phyloP scores from a whole-genome alignment of 2,888 invertebrate genomes.

The Ischnus inquisitorius region DNA sequence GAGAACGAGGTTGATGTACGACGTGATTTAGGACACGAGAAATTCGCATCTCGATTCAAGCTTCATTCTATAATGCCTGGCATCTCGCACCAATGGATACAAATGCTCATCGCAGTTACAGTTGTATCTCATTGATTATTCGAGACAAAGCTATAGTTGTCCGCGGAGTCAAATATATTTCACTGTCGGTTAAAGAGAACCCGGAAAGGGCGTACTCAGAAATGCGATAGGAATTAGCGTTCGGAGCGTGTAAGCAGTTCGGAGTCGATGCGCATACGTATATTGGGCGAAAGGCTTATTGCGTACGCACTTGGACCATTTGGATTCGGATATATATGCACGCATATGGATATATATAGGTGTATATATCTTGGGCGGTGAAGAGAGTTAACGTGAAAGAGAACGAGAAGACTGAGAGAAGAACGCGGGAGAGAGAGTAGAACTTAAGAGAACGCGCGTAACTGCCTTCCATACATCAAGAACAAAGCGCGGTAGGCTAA shows the following conservation, averaged over 20 bases:
- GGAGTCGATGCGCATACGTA: not conserved
- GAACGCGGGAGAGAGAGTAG: slow-evolving; percentile 45
- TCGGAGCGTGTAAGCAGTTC: not conserved
- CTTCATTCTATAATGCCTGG: too few relatives aligned
- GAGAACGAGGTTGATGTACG: not conserved
- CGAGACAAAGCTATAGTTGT: too few relatives aligned
- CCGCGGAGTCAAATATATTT: not conserved
- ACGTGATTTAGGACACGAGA: not conserved
- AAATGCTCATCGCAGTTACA: too few relatives aligned
- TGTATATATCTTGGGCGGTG: slow-evolving; percentile 64
- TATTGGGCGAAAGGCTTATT: slow-evolving; percentile 30
- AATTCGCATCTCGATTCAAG: not conserved
- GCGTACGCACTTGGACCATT: slow-evolving; percentile 56
- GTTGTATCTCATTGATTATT: too few relatives aligned
- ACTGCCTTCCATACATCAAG: slow-evolving; percentile 78
- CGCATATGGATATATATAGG: not conserved
- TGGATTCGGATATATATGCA: not conserved
- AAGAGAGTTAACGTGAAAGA: slow-evolving; percentile 70
- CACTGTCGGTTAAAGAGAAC: not conserved
- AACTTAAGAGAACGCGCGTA: slow-evolving; percentile 72
- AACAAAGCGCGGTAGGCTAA: slow-evolving; percentile 80
- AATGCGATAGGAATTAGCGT: not conserved
- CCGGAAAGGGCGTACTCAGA: not conserved
- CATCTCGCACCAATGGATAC: too few relatives aligned
- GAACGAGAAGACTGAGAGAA: slow-evolving; percentile 57